Evolutionary conservation across 2,113 vertebrate genomes (phyloP).

Genomic region (Perca flavescens): DNA sequence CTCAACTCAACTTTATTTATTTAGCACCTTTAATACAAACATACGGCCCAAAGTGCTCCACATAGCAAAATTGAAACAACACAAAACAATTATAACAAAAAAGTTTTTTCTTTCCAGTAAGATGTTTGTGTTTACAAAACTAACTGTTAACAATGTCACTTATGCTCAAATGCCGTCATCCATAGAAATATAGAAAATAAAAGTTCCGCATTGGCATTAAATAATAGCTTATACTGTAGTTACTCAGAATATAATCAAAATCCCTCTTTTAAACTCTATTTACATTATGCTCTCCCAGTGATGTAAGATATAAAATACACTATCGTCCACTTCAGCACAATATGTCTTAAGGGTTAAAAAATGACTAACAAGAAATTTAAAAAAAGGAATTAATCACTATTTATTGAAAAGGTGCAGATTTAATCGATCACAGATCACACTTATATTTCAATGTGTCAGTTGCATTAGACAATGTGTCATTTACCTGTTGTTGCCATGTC

Average conservation of each 20-base stretch:
- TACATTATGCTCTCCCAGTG: not conserved
- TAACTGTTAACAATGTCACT: not conserved
- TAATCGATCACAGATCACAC: not conserved
- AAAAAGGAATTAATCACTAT: not conserved
- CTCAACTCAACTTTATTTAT: no score
- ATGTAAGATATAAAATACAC: not conserved
- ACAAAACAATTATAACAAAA: no score
- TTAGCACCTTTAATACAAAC: no score
- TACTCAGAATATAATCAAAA: not conserved
- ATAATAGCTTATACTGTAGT: not conserved
- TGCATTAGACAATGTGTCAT: not conserved
- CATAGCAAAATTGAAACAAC: no score
- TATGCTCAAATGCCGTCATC: not conserved
- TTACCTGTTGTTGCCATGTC: not conserved
- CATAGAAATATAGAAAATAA: not conserved
- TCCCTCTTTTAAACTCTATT: not conserved
- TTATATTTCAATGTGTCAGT: not conserved
- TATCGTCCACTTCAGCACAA: no score
- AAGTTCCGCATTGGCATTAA: not conserved
- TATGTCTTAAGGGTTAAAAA: no score
- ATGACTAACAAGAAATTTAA: no score
- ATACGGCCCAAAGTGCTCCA: no score
- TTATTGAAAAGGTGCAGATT: not conserved
- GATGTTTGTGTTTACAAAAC: not conserved
- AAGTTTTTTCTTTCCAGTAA: not conserved